Evolutionary conservation across 2,888 invertebrate species (phyloP), one percentile per base, ranked within the genome.

Genomic region (Thereva nobilitata): DNA sequence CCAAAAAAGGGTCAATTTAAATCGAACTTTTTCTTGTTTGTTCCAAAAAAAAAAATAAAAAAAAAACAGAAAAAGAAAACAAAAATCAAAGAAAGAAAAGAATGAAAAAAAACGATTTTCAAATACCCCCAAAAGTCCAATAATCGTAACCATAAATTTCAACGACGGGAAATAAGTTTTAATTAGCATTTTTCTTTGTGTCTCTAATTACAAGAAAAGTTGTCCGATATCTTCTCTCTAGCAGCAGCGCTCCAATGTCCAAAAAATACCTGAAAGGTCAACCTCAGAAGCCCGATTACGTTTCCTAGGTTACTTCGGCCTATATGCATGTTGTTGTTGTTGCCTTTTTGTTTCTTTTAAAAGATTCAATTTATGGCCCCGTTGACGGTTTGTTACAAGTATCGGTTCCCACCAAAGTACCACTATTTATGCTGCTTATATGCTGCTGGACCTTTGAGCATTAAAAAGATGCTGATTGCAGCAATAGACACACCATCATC

Each of bases 211-310:
- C 47, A 42, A 47, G 47, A 59, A 49, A 49, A 59, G 45, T 37
- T 37, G 47, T 10, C 10, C 5, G 47, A 6, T 23, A 23, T 23
- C 72, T 75, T 75, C 75, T 72, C 12, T n/a, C 9, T n/a, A n/a
- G n/a, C n/a, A 49, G 61, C 37, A 35, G 12, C 7, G 49, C 4
- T 4, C 37, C 12, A 42, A 4, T 55, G 23, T 53, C 49, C 47
- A 38, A 56, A 41, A 64, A 50, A n/a, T 23, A 55, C 38, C 37
- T 35, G 54, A 61, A 52, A 49, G 59, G 49, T 41, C 53, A 35
- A 47, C 41, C 40, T 23, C 53, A 57, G 44, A 65, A 59, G 59
- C 47, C 42, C 42, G 41, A 23, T 10, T n/a, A 23, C 35, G 52
- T 35, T 23, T 9, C 35, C 52, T 23, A 6, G 52, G 34, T 40